Evolutionary conservation across 2,113 vertebrate genomes (phyloP), one percentile per base, ranked within the genome.

Genomic region (Mellivora capensis): DNA sequence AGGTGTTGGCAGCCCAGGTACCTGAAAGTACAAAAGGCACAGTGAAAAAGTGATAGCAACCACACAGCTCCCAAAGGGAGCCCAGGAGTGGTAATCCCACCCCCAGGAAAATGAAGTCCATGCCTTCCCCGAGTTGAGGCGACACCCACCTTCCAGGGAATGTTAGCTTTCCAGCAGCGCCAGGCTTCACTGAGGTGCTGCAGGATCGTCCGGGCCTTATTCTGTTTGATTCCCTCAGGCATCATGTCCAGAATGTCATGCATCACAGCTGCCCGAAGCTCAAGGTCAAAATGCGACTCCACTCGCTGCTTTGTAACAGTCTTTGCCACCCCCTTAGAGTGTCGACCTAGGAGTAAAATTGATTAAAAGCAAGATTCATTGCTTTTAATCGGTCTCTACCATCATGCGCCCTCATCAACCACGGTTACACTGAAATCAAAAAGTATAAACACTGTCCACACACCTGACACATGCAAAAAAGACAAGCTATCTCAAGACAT

Each of bases 191-290:
- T 99, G 83, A 99, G 99, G 93, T 99, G 99, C 98, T 99, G 99
- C 98, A 99, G 98, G 97, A 99, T 99, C 88, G 99, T 99, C 94
- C 99, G 99, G 97, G 99, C 99, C 98, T 99, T 99, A 99, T 99
- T 99, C 98, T 99, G 99, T 95, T 99, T 99, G 98, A 99, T 99
- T 2, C 99, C 99, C 97, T 99, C 99, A 18, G 99, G 99, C 99
- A 99, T 99, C 99, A 99, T 99, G 98, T 99, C 99, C 98, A 99
- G 98, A 96, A 99, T 99, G 98, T 99, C 99, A 10, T 99, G 99
- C 99, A 99, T 99, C 81, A 99, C 99, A 0, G 99, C 99, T 7
- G 99, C 99, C 95, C 99, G 99, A 97, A 99, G 98, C 98, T 99
- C 99, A 96, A 99, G 99, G 98, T 99, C 99, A 97, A 99, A 99